Conservation (phyloP, 2,888 invertebrate genomes). For the Thecocarcelia acutangulata region DNA sequence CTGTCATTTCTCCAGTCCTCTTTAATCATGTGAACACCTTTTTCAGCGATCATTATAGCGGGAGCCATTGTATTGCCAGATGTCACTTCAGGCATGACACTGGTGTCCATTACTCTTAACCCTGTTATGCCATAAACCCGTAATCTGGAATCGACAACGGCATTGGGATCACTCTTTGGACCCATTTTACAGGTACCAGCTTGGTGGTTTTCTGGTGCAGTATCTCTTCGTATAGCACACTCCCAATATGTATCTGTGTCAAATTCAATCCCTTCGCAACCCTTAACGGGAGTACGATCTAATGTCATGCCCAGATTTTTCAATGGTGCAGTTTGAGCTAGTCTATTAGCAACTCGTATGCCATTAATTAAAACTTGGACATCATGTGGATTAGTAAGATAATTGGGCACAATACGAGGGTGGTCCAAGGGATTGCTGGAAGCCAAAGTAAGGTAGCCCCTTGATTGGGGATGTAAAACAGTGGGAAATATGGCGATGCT, state of each 20-base stretch:
- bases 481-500: constrained; percentile 90
- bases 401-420: constrained; percentile 93
- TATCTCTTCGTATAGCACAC: constrained; percentile 87
- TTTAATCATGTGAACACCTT: constrained; percentile 81
- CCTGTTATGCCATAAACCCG: constrained; percentile 84
- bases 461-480: constrained; percentile 92
- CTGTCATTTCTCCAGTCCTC: neutral
- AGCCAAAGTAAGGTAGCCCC: constrained; percentile 88
- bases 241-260: constrained; percentile 88
- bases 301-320: constrained; percentile 87
- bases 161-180: constrained; percentile 85
- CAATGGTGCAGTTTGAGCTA: constrained; percentile 87
- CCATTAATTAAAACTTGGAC: constrained; percentile 90
- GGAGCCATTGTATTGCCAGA: constrained; percentile 91
- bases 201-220: constrained; percentile 92
- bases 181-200: constrained; percentile 93
- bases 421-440: constrained; percentile 90
- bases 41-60: constrained; percentile 91
- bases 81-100: constrained; percentile 89
- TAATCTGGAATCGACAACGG: constrained; percentile 88
- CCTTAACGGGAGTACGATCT: constrained; percentile 87
- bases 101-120: constrained; percentile 89
- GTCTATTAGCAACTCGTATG: constrained; percentile 88
- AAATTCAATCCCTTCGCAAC: constrained; percentile 88
- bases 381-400: constrained; percentile 84